phyloP scores from a whole-genome alignment of 1,140 invertebrate species.

The Zaprionus davidi region DNA sequence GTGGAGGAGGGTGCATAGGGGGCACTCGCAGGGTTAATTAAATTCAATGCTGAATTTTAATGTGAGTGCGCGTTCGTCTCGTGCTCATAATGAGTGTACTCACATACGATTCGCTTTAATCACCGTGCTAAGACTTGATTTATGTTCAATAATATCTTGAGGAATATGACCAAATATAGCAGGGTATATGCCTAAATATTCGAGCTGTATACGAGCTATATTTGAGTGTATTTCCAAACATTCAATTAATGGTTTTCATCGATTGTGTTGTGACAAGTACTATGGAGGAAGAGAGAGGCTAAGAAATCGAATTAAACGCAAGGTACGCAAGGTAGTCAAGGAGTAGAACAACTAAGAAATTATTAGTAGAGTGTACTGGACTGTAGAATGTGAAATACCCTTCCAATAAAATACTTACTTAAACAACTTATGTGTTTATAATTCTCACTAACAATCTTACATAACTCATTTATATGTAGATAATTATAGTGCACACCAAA shows the following conservation, averaged over 20 bases:
- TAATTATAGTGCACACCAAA: not conserved
- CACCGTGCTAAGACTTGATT: constrained; percentile 31
- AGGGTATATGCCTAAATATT: no score
- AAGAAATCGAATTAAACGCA: not conserved
- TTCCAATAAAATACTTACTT: no score
- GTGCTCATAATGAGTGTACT: constrained; percentile 56
- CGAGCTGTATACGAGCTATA: no score
- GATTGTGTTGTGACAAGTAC: not conserved
- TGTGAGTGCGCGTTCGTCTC: constrained; percentile 12
- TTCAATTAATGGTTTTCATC: not conserved
- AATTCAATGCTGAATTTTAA: constrained; percentile 58
- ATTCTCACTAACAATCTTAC: no score
- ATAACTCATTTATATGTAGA: no score
- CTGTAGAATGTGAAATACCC: no score
- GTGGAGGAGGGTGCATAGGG: constrained; percentile 2
- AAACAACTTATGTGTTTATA: no score
- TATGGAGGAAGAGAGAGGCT: not conserved
- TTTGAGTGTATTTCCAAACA: not conserved
- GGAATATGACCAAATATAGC: not conserved
- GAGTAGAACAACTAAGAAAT: no score
- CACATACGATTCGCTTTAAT: constrained; percentile 18
- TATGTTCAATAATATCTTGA: constrained; percentile 19
- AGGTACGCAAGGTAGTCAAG: not conserved
- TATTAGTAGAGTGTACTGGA: no score
- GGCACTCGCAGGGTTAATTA: constrained; percentile 59